A percentile compares a stretch with the other conserved stretches of the same genome.
Conservation (phyloP, 2,113 vertebrate genomes). For the Esox niger region DNA sequence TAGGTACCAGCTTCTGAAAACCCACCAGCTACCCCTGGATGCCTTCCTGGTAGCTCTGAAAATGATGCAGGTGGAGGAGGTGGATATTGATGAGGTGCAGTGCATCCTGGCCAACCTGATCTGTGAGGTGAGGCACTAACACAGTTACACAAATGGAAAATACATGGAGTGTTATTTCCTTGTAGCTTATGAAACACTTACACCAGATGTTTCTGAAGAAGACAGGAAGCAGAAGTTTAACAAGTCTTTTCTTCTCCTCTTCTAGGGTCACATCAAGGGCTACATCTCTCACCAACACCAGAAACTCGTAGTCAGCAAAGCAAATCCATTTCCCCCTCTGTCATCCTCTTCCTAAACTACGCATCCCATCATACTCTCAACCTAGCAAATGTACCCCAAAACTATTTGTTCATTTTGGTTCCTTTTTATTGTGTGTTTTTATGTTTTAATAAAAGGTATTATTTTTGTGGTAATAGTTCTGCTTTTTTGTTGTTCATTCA, state of each 20-base stretch:
- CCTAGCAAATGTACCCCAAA: neutral
- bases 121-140: neutral
- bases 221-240: neutral
- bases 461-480: constrained; percentile 16
- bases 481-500: neutral
- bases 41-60: constrained; percentile 88
- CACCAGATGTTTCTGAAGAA: neutral
- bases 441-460: constrained; percentile 46
- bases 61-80: constrained; percentile 92
- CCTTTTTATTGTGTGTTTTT: neutral
- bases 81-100: constrained; percentile 72
- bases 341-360: constrained; percentile 82
- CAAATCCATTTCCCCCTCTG: constrained; percentile 91
- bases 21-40: constrained; percentile 84
- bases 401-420: neutral
- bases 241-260: constrained; percentile 48
- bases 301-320: constrained; percentile 97
- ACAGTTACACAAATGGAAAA: neutral
- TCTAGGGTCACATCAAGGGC: constrained; percentile 95
- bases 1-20: neutral
- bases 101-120: neutral
- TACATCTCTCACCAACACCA: constrained; percentile 99
- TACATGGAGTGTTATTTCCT: neutral
- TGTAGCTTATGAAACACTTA: neutral
- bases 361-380: constrained; percentile 40